Base-by-base conservation (phyloP, 1,140 invertebrate genomes). In the Drosophila ercepeae region DNA sequence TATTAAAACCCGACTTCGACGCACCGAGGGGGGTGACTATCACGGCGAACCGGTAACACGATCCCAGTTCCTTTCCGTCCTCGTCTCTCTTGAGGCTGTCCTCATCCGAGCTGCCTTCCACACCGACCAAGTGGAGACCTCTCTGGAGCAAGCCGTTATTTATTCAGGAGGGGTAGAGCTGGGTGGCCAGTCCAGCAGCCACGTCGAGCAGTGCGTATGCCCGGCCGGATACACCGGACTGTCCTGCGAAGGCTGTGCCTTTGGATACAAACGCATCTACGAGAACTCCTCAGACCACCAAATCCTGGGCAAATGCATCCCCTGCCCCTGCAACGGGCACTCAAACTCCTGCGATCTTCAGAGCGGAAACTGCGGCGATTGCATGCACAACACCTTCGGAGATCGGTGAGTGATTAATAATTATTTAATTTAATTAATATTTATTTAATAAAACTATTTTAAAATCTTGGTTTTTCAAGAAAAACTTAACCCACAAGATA, bases 51-150 rank as follows among this genome's bases (percentile, higher is more conserved):
- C 93, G 5, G 96, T 96, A 3, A 94, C 94, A 1, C 93, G 97
- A 61, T 90, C 92, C 4, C 95, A 99, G 79, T 95, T 99, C 81
- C 94, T 99, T 89, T 94, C 95, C 19, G 94, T 98, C 1, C 91
- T 99, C n/a, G 93, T 95, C 4, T 94, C 97, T 72, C 81, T 99
- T 0, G 94, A 95, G 61, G 92, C 95, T 23, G 81, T 99, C 11
- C 93, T 99, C 75, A 93, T 99, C 19, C 93, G 98, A 52, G 97
- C 97, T 0, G 97, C 97, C 53, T 99, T 96, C 91, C 97, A 99
- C 90, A 97, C 96, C 0, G 97, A 98, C 90, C 98, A 99, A 92
- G 95, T 97, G 59, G 97, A 98, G 92, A 96, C 95, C 34, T 94
- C 91, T 6, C 73, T 93, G 18, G 91, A 91, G 57, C 55, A 79